Evolutionary conservation across 2,113 vertebrate species (phyloP).

Genomic region (Hippolais icterina): DNA sequence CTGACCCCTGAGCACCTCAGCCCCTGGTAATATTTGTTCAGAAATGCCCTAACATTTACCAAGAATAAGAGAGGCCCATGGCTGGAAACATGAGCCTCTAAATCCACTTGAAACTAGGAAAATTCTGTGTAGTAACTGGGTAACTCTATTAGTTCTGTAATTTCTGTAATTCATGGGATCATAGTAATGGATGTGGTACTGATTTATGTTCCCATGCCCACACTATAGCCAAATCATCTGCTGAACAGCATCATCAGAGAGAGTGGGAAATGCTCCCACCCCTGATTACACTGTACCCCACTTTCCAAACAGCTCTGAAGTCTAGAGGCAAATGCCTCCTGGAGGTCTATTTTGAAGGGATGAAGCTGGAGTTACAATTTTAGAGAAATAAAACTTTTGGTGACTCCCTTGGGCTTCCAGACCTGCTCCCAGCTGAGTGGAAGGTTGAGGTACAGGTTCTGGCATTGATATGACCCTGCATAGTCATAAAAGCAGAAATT

Average conservation of each 20-base stretch:
- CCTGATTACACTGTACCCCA: background rate
- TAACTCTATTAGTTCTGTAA: background rate
- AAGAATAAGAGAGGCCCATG: background rate
- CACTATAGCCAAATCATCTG: background rate
- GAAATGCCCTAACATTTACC: background rate
- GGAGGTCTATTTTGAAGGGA: background rate
- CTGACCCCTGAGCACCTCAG: background rate
- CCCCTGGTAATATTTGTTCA: background rate
- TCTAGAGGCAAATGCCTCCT: background rate
- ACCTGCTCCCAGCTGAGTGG: background rate
- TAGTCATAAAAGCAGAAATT: background rate
- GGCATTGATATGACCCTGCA: background rate
- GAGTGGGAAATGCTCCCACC: background rate
- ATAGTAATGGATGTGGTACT: background rate
- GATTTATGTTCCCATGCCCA: background rate
- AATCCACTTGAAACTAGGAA: background rate
- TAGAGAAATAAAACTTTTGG: background rate
- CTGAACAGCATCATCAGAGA: background rate
- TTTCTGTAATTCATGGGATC: background rate
- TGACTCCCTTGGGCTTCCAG: background rate
- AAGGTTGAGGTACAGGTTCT: background rate
- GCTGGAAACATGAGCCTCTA: background rate
- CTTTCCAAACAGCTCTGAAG: background rate
- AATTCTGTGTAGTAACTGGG: background rate
- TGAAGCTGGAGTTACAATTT: background rate